These are phyloP conservation scores for Galaxea fascicularis DNA, from an alignment of 92 coral and sea anemone genomes.

Conservation along the genomic window DNA sequence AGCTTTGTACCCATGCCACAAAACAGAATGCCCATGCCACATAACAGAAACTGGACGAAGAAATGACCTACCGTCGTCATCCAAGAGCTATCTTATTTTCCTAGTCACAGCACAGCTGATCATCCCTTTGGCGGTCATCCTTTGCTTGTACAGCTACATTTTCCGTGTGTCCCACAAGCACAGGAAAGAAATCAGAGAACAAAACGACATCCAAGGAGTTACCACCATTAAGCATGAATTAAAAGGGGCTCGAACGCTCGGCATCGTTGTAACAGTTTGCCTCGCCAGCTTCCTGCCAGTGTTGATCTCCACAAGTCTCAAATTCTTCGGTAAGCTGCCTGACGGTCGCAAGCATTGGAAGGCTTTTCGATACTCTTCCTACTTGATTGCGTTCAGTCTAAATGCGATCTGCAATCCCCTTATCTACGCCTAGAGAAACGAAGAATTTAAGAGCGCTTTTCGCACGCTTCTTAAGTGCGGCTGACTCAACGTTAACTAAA, in stretches of 20 bases:
- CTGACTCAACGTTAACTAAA: too few species aligned
- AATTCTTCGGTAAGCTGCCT: not conserved
- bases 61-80: not conserved
- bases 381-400: not conserved
- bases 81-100: not conserved
- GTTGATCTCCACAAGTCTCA: constrained; percentile 21
- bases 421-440: constrained; percentile 60
- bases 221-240: constrained; percentile 13
- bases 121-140: constrained; percentile 16
- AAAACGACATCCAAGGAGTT: not conserved
- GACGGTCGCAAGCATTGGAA: not conserved
- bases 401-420: constrained; percentile 64
- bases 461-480: constrained; percentile 13
- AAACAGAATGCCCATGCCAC: too few species aligned
- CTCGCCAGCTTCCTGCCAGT: constrained; percentile 42
- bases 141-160: constrained; percentile 19
- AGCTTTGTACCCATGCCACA: not conserved
- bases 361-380: not conserved
- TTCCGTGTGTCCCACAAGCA: constrained; percentile 7
- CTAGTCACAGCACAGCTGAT: not conserved
- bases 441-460: constrained; percentile 36
- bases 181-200: constrained; percentile 11
- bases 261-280: constrained; percentile 47
- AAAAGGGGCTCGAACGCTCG: constrained; percentile 51
- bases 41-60: too few species aligned